Evolutionary conservation across 2,888 invertebrate species (phyloP).

Genomic region (Psylliodes chrysocephalus): DNA sequence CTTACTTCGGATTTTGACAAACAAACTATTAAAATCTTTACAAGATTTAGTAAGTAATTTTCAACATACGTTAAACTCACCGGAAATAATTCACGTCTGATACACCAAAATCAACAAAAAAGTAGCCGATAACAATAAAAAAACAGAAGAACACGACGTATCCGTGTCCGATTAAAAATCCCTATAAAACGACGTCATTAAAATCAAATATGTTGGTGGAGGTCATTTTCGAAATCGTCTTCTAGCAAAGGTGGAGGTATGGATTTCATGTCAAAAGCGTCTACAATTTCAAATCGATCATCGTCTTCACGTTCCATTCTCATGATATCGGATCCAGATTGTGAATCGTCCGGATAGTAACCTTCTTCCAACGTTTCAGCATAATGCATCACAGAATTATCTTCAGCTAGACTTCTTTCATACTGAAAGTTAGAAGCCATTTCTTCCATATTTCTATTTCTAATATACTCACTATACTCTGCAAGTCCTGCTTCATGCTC

Average conservation of each 20-base stretch:
- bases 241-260: conserved; percentile 82
- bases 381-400: conserved; percentile 50
- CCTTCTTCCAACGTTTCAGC: conserved; percentile 67
- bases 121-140: conserved; percentile 41
- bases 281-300: conserved; percentile 76
- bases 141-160: conserved; percentile 47
- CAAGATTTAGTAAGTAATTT: no score
- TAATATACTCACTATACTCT: conserved; percentile 60
- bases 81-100: conserved; percentile 47
- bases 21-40: no score
- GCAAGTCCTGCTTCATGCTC: conserved; percentile 55
- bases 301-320: conserved; percentile 63
- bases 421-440: conserved; percentile 59
- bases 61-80: conserved; percentile 48
- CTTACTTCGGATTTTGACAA: no score
- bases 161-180: conserved; percentile 41
- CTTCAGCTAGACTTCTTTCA: conserved; percentile 53
- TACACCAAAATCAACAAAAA: conserved; percentile 44
- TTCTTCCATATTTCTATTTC: conserved; percentile 59
- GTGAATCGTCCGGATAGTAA: conserved; percentile 72
- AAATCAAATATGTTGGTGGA: conserved; percentile 61
- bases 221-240: conserved; percentile 75
- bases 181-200: conserved; percentile 55
- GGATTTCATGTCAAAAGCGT: conserved; percentile 79
- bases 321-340: conserved; percentile 65